A percentile compares a stretch with the other conserved stretches of the same genome.
Conservation (phyloP, 92 coral and sea anemone genomes). For the Epizoanthus stellaris region DNA sequence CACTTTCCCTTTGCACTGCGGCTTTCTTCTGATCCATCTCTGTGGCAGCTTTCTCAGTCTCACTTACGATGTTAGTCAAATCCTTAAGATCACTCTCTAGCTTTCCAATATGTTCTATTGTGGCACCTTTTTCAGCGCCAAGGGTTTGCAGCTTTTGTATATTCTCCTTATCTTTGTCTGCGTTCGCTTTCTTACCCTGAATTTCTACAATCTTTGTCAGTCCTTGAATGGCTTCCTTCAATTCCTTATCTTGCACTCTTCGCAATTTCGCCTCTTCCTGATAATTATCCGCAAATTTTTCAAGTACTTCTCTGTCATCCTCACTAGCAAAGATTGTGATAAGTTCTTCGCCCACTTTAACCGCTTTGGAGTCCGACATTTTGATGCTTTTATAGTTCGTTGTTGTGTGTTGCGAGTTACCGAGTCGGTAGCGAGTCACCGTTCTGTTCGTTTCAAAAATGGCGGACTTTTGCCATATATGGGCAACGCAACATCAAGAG, state of each 20-base stretch:
- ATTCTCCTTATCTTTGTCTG: constrained; percentile 49
- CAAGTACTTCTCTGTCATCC: constrained; percentile 80
- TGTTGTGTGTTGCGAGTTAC: background rate
- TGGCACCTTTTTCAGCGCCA: constrained; percentile 57
- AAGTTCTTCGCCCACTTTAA: constrained; percentile 64
- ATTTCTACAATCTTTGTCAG: constrained; percentile 52
- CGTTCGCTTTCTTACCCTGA: constrained; percentile 33
- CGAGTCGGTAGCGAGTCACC: too few relatives aligned
- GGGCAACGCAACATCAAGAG: background rate
- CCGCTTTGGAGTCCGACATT: constrained; percentile 60
- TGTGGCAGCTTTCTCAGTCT: constrained; percentile 58
- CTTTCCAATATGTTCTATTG: constrained; percentile 67
- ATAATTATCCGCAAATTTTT: constrained; percentile 40
- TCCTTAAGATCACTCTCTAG: constrained; percentile 69
- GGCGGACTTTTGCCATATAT: constrained; percentile 58
- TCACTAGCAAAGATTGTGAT: constrained; percentile 83
- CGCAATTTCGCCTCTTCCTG: constrained; percentile 33
- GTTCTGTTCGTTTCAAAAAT: constrained; percentile 40
- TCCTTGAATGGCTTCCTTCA: constrained; percentile 52
- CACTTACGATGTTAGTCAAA: constrained; percentile 62
- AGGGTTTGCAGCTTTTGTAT: constrained; percentile 51
- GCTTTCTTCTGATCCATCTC: constrained; percentile 56
- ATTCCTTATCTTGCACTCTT: constrained; percentile 49
- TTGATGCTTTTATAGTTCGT: background rate
- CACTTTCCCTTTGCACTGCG: constrained; percentile 55